A percentile compares a stretch with the other conserved stretches of the same genome.
Conservation (phyloP, 2,113 vertebrate species). For the Nothobranchius furzeri region DNA sequence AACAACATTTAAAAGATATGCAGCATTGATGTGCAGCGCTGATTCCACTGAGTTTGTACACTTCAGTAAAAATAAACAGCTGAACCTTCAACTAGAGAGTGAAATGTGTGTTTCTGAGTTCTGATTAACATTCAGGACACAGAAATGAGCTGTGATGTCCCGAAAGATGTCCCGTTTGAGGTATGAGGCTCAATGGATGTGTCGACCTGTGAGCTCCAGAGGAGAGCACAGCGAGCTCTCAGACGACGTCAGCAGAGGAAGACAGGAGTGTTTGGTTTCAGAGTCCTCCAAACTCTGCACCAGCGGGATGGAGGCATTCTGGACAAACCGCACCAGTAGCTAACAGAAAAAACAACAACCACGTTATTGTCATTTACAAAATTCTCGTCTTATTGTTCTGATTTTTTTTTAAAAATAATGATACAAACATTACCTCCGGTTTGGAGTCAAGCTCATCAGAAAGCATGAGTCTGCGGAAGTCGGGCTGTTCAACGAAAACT, state of each 20-base stretch:
- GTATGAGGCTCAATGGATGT: neutral
- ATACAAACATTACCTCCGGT: constrained; percentile 86
- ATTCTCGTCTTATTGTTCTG: neutral
- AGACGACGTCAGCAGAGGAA: constrained; percentile 88
- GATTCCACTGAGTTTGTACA: too few relatives aligned
- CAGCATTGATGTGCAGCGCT: too few relatives aligned
- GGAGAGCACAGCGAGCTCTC: constrained; percentile 89
- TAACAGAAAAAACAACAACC: constrained; percentile 47
- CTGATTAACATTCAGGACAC: neutral
- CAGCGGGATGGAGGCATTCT: constrained; percentile 95
- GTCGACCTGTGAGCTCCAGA: constrained; percentile 91
- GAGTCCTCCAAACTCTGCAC: constrained; percentile 91
- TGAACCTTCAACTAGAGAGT: neutral
- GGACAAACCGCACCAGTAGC: constrained; percentile 99
- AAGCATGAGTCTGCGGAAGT: constrained; percentile 93
- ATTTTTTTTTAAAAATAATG: too few relatives aligned
- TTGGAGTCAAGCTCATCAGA: constrained; percentile 99
- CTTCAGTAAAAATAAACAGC: too few relatives aligned
- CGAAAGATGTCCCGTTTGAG: too few relatives aligned
- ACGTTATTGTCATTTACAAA: neutral
- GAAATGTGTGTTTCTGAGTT: neutral
- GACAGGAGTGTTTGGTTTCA: constrained; percentile 87
- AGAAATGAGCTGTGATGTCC: too few relatives aligned
- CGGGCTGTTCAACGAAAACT: constrained; percentile 56
- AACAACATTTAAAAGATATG: too few relatives aligned